phyloP scores from a whole-genome alignment of 2,113 vertebrate genomes.

The Podiceps cristatus region DNA sequence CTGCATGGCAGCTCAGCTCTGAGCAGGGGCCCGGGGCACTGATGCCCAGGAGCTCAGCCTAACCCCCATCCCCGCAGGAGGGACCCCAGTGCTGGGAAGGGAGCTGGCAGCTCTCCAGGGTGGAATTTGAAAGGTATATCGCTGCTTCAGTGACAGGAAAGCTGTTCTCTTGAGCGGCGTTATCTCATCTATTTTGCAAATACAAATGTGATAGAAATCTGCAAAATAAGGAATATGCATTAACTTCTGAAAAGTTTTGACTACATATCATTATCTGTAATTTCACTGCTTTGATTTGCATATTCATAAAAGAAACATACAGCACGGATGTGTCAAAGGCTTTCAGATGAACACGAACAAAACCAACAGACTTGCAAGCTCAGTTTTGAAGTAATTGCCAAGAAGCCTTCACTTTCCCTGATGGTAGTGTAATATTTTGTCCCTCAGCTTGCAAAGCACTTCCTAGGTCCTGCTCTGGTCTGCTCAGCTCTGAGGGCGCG shows the following conservation, averaged over 20 bases:
- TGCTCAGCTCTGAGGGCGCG: background rate
- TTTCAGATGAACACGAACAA: constrained; percentile 34
- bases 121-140: background rate
- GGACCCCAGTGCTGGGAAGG: accelerated
- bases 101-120: background rate
- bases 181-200: constrained; percentile 73
- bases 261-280: constrained; percentile 68
- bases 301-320: constrained; percentile 70
- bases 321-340: constrained; percentile 60
- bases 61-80: background rate
- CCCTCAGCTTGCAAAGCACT: background rate
- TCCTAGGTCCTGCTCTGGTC: background rate
- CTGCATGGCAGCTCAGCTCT: accelerated
- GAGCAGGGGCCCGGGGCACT: accelerated
- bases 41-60: accelerated
- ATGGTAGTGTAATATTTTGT: background rate
- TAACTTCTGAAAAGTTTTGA: constrained; percentile 72
- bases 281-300: constrained; percentile 68
- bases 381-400: constrained; percentile 21
- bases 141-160: background rate
- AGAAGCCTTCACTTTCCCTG: background rate
- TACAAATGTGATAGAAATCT: constrained; percentile 69
- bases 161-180: background rate
- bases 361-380: constrained; percentile 32
- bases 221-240: constrained; percentile 68